phyloP scores from a whole-genome alignment of 2,888 invertebrate genomes.

The Erannis defoliaria region DNA sequence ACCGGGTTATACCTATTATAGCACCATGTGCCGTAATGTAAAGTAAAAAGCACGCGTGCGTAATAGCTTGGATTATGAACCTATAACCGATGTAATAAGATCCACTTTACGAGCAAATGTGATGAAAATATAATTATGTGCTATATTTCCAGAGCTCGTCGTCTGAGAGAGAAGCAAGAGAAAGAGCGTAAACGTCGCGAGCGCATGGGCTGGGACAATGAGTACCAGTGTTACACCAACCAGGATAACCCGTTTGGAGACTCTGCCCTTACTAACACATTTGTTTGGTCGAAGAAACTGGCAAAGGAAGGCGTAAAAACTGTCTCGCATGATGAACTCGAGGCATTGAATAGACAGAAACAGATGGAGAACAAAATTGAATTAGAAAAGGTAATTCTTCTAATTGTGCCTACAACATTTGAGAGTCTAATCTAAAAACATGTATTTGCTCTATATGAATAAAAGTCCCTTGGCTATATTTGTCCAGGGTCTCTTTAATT shows the following conservation, averaged over 20 bases:
- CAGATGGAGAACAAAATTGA: conserved; percentile 97
- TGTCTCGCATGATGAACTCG: conserved; percentile 92
- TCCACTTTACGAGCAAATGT: too few relatives aligned
- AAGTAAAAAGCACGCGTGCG: too few relatives aligned
- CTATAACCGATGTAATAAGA: too few relatives aligned
- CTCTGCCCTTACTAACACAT: conserved; percentile 96
- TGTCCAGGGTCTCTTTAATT: too few relatives aligned
- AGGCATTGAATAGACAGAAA: conserved; percentile 93
- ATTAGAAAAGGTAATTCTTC: conserved; percentile 94
- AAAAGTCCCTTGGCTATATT: too few relatives aligned
- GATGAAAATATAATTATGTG: too few relatives aligned
- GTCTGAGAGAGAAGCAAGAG: conserved; percentile 95
- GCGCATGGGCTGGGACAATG: conserved; percentile 99
- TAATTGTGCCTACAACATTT: background rate
- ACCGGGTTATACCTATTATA: too few relatives aligned
- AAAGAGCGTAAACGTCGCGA: conserved; percentile 96
- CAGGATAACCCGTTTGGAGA: conserved; percentile 99
- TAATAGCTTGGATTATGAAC: too few relatives aligned
- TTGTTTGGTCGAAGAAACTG: conserved; percentile 98
- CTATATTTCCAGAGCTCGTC: conserved; percentile 79
- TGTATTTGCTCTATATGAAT: too few relatives aligned
- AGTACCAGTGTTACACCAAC: conserved; percentile 98
- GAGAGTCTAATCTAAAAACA: too few relatives aligned
- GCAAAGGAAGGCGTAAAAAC: conserved; percentile 96
- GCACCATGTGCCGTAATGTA: too few relatives aligned